Evolutionary conservation across 2,888 invertebrate genomes (phyloP), one percentile per base, ranked within the genome.

Genomic region (Phengaris alcon): DNA sequence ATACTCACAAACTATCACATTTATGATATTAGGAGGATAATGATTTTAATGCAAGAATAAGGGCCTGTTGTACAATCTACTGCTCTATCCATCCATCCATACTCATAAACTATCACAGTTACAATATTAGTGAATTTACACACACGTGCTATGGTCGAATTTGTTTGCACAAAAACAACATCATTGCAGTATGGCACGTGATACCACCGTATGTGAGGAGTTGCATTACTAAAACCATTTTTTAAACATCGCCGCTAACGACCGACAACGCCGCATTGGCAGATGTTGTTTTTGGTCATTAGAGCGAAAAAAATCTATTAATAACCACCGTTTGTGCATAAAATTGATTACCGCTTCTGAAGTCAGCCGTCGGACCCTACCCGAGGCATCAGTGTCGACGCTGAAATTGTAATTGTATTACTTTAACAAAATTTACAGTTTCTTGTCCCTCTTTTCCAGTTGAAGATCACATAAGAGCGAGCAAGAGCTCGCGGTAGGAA

Each of bases 261-360:
- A 90, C 86, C 84, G 82, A 81, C 83, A 83, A 83, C 86, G 86
- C 87, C 83, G 84, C 84, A 86, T 87, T 87, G 88, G 91, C 91
- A 92, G 92, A 91, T 92, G 93, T 88, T 90, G 86, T 87, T 90
- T 88, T 88, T 86, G 87, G 87, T 91, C 90, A 89, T 92, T 92
- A 91, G 85, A 85, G 83, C 81, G 83, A 87, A 90, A 87, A 87
- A 92, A 92, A 89, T 88, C 89, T 89, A 91, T 91, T 91, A 91
- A 88, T 88, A 88, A 87, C 88, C 87, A 84, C 86, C 84, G 88
- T 91, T 91, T 93, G 91, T 91, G 88, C 89, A 90, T 85, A 90
- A 92, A 93, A 93, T 93, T 92, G 92, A 93, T 93, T 91, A 93
- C 86, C 80, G 90, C 91, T 92, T 90, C 93, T 90, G 90, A 91